Evolutionary conservation across 2,113 vertebrate genomes (phyloP).

Genomic region (Herpetotheres cachinnans): DNA sequence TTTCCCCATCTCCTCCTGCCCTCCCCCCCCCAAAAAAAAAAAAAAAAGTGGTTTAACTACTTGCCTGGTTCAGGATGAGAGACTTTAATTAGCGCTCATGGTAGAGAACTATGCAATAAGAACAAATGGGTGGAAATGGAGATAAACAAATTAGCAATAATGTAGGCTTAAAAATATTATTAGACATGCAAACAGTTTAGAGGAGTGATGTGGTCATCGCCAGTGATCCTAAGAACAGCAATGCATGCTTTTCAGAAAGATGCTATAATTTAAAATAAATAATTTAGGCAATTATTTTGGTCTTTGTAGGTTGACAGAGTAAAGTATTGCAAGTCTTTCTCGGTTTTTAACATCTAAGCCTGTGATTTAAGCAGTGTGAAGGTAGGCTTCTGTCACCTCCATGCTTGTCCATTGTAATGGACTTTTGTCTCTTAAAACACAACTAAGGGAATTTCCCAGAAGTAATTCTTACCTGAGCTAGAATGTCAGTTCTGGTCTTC

Average conservation of each 20-base stretch:
- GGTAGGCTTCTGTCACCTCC: neutral
- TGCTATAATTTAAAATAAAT: neutral
- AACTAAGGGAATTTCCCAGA: neutral
- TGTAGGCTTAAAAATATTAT: neutral
- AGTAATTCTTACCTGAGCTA: neutral
- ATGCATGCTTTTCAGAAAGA: neutral
- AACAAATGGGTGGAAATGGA: neutral
- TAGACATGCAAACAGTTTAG: neutral
- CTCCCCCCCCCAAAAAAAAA: too few relatives aligned
- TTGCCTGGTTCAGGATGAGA: neutral
- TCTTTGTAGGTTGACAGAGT: neutral
- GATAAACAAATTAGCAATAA: neutral
- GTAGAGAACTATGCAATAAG: neutral
- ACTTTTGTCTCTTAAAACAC: neutral
- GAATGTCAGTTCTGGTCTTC: neutral
- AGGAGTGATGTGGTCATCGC: neutral
- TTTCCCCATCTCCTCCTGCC: rapidly evolving
- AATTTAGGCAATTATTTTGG: neutral
- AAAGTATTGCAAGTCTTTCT: neutral
- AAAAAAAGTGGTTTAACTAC: neutral
- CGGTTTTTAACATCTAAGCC: neutral
- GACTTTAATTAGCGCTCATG: neutral
- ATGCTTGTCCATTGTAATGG: neutral
- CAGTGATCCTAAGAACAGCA: neutral
- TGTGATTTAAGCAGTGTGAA: neutral